These are phyloP conservation scores for Protobothrops flavoviridis DNA, from an alignment of 2,113 vertebrate genomes.

Conservation along the genomic window DNA sequence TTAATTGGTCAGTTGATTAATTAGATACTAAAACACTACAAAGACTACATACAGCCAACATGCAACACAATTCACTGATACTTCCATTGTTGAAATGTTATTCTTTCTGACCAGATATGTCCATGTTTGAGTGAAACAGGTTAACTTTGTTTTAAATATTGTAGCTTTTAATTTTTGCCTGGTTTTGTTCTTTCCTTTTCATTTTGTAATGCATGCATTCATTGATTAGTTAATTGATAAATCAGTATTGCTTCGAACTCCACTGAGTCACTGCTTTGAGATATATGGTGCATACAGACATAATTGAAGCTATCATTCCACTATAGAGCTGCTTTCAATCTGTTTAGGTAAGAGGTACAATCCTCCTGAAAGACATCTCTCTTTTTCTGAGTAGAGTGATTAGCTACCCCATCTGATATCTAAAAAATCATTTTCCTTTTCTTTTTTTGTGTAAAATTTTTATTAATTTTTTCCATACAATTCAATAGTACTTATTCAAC, in stretches of 20 bases:
- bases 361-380: not conserved
- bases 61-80: not conserved
- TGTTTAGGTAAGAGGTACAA: not conserved
- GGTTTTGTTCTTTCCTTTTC: not conserved
- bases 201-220: not conserved
- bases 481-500: no score
- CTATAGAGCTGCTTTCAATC: not conserved
- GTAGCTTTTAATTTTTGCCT: not conserved
- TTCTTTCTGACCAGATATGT: not conserved
- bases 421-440: not conserved
- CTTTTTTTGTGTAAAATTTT: no score
- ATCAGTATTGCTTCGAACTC: not conserved
- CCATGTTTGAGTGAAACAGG: not conserved
- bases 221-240: not conserved
- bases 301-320: not conserved
- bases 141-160: not conserved
- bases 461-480: no score
- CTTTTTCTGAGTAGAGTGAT: not conserved
- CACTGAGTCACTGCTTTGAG: not conserved
- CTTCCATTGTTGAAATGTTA: not conserved
- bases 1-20: conserved; percentile 14
- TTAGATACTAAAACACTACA: conserved; percentile 2
- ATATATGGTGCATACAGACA: not conserved
- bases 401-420: not conserved
- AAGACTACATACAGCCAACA: not conserved